Percentiles rank a stretch among this genome's conserved stretches.
Evolutionary conservation across 2,888 invertebrate genomes (phyloP).

Genomic region (Meteorus cinctellus): DNA sequence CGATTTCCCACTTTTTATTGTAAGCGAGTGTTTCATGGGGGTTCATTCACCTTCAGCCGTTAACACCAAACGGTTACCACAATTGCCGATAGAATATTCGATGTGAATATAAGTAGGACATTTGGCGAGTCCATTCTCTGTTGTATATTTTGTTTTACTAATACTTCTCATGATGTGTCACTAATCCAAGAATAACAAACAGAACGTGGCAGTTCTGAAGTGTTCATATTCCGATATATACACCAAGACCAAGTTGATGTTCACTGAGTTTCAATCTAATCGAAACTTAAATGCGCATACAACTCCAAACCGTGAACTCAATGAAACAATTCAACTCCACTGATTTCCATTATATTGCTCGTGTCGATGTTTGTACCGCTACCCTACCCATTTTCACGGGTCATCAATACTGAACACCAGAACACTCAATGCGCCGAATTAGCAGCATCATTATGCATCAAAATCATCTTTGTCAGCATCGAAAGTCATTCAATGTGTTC

Average conservation of each 20-base stretch:
- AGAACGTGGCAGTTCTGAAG: not conserved
- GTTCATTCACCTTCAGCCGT: not conserved
- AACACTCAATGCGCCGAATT: conserved; percentile 8
- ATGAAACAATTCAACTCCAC: conserved; percentile 15
- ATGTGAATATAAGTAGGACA: not conserved
- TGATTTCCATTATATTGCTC: conserved; percentile 31
- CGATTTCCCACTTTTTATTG: too few species aligned
- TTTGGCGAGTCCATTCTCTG: not conserved
- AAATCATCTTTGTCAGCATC: not conserved
- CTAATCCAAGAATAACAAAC: not conserved
- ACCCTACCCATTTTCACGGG: not conserved
- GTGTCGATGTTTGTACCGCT: conserved; percentile 6
- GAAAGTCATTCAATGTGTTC: not conserved
- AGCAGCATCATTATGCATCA: conserved; percentile 1
- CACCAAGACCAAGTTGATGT: not conserved
- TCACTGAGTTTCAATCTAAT: conserved; percentile 7
- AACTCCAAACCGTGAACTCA: not conserved
- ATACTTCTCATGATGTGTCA: not conserved
- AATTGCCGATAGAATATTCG: not conserved
- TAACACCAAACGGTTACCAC: not conserved
- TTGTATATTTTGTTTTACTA: not conserved
- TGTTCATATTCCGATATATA: not conserved
- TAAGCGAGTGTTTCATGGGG: not conserved
- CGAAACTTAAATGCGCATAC: conserved; percentile 13
- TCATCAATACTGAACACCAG: not conserved